Base-by-base conservation (phyloP, 2,888 invertebrate genomes). In the Merodon equestris region DNA sequence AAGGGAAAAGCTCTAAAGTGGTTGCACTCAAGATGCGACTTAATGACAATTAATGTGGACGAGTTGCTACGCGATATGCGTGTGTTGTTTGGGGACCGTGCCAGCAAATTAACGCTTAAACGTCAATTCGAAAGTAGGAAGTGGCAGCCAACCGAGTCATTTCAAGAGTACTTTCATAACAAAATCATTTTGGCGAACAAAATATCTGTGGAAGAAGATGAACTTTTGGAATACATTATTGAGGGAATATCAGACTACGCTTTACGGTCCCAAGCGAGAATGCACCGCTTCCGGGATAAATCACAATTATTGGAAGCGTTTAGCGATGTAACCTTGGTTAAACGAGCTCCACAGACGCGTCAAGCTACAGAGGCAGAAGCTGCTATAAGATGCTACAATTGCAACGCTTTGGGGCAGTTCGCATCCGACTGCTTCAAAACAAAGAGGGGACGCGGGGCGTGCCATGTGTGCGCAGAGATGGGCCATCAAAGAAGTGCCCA, bases 181-280 rank as follows among this genome's bases (percentile, higher is more conserved):
- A 81, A 83, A 61, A 51, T 73, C 0, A 81, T 81, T 15, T 45
- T 82, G 36, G 81, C 74, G 0, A 83, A 70, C 19, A 61, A 77
- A 48, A 34, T 75, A 14, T 50, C 58, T 13, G 64, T 84, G 15
- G 83, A 83, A 15, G 83, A 83, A 34, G 82, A 82, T 17, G 84
- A 85, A 40, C 42, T 82, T 14, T 48, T 83, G 3, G 77, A 81
- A 12, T 79, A 81, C 40, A 4, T 79, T 3, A 82, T 83, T 14
- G 82, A 79, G 27, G 74, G 81, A 4, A 81, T 82, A 36, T 36
- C 75, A 34, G 66, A 72, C 36, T 44, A 54, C 18, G 10, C 14
- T 10, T 19, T 67, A 2, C 17, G 48, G 4, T 27, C 67, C 10
- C 48, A 67, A 12, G 75, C 75, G 12, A 64, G 53, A 45, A 51